Evolutionary conservation across 2,888 invertebrate species (phyloP).

Genomic region (Slavum lentiscoides): DNA sequence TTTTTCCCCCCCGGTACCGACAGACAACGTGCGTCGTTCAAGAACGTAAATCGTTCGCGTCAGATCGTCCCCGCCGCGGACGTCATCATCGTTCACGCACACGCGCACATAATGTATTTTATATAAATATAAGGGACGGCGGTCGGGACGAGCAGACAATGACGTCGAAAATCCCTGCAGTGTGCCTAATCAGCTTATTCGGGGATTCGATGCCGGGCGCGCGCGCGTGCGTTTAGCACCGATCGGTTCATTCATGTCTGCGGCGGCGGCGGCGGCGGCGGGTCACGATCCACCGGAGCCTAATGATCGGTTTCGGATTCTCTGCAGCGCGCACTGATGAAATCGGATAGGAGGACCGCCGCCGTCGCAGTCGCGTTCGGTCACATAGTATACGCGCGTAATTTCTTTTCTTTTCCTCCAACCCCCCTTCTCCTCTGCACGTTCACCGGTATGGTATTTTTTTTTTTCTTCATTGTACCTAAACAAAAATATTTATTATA

Average conservation of each 20-base stretch:
- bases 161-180: constrained; percentile 16
- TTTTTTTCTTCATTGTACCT: neutral
- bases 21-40: no score
- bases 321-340: constrained; percentile 45
- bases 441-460: neutral
- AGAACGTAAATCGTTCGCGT: no score
- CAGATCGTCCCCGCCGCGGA: no score
- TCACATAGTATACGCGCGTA: constrained; percentile 50
- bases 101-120: neutral
- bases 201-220: constrained; percentile 37
- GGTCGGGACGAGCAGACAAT: constrained; percentile 4
- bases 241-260: constrained; percentile 13
- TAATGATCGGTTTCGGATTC: constrained; percentile 53
- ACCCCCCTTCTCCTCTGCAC: no score
- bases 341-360: constrained; percentile 49
- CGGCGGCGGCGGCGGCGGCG: constrained; percentile 14
- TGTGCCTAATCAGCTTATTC: constrained; percentile 45
- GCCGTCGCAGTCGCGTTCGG: neutral
- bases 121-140: neutral
- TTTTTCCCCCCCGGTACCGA: no score
- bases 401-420: constrained; percentile 20
- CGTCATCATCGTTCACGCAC: constrained; percentile 10
- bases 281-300: constrained; percentile 51
- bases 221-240: constrained; percentile 30
- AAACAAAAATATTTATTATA: constrained; percentile 1